Evolutionary conservation across 2,797 vertebrate species (phyloP).

Genomic region (Loriculus beryllinus): DNA sequence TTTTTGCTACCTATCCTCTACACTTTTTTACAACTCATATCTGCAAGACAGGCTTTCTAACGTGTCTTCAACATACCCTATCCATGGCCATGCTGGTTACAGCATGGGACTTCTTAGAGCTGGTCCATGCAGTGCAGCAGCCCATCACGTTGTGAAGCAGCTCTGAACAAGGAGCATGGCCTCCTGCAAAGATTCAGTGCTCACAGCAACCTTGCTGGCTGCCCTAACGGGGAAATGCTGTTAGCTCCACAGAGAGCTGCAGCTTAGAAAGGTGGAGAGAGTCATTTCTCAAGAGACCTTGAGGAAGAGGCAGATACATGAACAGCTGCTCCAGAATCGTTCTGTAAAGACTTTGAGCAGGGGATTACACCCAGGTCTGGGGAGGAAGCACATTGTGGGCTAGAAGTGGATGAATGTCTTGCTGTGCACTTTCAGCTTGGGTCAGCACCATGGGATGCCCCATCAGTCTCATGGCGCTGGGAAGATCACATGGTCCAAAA

Average conservation of each 20-base stretch:
- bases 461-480: neutral
- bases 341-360: neutral
- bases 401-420: neutral
- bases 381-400: neutral
- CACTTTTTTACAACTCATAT: neutral
- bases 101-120: neutral
- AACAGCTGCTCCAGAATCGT: neutral
- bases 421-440: neutral
- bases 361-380: neutral
- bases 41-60: neutral
- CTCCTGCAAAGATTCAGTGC: neutral
- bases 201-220: rapidly evolving
- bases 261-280: neutral
- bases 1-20: neutral
- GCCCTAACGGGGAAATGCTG: rapidly evolving
- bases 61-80: rapidly evolving
- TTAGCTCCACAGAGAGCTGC: neutral
- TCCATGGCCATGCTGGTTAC: neutral
- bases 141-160: neutral
- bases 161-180: neutral
- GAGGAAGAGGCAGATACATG: neutral
- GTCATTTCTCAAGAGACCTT: neutral
- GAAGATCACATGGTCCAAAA: neutral
- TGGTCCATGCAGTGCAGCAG: neutral
- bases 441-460: neutral